Percentiles rank a stretch among this genome's conserved stretches.
These are phyloP conservation scores for Poecilus cupreus DNA, from an alignment of 2,888 invertebrate genomes.

Conservation along the genomic window DNA sequence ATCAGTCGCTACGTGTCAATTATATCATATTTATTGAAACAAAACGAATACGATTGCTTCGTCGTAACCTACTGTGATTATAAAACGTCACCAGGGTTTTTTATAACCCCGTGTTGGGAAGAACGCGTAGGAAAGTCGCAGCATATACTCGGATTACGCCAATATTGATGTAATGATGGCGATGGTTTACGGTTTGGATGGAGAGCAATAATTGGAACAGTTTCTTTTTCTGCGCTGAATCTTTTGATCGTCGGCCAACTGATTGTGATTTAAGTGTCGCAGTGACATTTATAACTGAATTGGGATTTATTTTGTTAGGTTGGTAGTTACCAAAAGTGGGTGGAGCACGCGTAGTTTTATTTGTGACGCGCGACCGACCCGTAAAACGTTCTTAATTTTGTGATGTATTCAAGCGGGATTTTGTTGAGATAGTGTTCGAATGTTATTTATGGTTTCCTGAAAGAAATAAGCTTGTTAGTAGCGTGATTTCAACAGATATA, in stretches of 20 bases:
- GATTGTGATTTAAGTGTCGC: slow-evolving; percentile 58
- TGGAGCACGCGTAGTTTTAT: slow-evolving; percentile 42
- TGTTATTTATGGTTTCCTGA: slow-evolving; percentile 48
- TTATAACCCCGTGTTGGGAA: slow-evolving; percentile 44
- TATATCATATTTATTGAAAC: slow-evolving; percentile 60
- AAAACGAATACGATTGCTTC: slow-evolving; percentile 44
- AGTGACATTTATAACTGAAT: slow-evolving; percentile 52
- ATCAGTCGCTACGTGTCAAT: slow-evolving; percentile 54
- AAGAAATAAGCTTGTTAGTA: slow-evolving; percentile 43
- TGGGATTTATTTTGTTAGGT: slow-evolving; percentile 44
- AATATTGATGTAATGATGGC: slow-evolving; percentile 48
- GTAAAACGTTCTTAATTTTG: slow-evolving; percentile 30
- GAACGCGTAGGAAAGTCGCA: slow-evolving; percentile 42
- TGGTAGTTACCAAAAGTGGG: slow-evolving; percentile 45
- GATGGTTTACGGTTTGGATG: slow-evolving; percentile 10
- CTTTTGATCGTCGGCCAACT: slow-evolving; percentile 40
- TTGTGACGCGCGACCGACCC: background rate
- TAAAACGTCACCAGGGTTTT: slow-evolving; percentile 34
- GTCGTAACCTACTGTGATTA: slow-evolving; percentile 39
- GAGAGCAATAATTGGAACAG: slow-evolving; percentile 52
- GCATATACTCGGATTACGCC: slow-evolving; percentile 53
- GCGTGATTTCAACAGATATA: background rate
- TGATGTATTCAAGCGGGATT: slow-evolving; percentile 42
- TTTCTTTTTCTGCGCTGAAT: slow-evolving; percentile 41
- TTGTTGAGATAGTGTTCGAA: slow-evolving; percentile 9